Evolutionary conservation across 2,888 invertebrate species (phyloP), one percentile per base, ranked within the genome.

Genomic region (Pristionchus exspectatus): DNA sequence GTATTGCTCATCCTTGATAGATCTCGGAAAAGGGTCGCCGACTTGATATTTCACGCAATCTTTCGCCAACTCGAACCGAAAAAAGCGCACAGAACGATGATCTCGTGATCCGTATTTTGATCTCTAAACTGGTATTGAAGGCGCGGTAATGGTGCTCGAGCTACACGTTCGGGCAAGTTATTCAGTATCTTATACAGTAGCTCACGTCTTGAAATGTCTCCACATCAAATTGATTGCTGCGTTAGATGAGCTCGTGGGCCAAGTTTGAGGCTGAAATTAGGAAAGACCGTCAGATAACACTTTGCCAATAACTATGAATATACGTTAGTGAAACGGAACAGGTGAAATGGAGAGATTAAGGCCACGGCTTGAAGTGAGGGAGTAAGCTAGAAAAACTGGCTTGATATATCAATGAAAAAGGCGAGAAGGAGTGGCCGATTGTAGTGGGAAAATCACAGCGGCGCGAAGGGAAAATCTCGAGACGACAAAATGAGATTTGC

Each of bases 201-300:
- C 81, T 81, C 33, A 81, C 81, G 81, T 81, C 50, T 81, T 81
- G 54, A 81, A 81, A 27, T 81, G 81, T 44, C 81, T 44, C 81
- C 81, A 81, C 81, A 81, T 81, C 54, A 50, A 81, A 30, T 72
- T 72, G 30, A 30, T 1, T 30, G 30, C 27, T 74, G 38, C 5
- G 38, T 9, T 24, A 10, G 30, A 30, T 69, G 30, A 69, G 18
- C 30, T 69, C 12, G 16, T 30, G 30, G 30, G 27, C 69, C 18
- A 18, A 69, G 69, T 30, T 69, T 30, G 69, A 27, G 69, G 30
- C 69, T 69, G 69, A 69, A 69, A 27, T 14, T 24, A n/a, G 10
- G 9, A 66, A 66, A 24, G 24, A 24, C 12, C 14, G 5, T 66
- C 3, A 7, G 27, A 27, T 21, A 14, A 7, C 7, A 59, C 59